Conservation (phyloP, 2,797 vertebrate genomes). For the Sebastes diploproa region DNA sequence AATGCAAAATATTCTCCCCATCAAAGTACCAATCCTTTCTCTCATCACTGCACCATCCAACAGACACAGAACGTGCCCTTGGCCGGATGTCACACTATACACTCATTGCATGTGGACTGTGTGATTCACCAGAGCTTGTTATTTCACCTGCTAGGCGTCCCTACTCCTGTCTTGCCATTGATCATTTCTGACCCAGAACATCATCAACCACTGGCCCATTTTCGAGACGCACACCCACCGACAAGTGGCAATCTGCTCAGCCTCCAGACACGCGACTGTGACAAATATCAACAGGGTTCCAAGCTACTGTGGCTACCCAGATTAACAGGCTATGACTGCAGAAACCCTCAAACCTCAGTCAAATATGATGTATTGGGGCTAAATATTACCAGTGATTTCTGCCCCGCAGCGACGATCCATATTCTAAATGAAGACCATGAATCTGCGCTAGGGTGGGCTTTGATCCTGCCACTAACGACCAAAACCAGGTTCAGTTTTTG, state of each 20-base stretch:
- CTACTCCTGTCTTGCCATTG: slow-evolving; percentile 16
- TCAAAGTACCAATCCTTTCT: slow-evolving; percentile 27
- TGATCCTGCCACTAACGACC: slow-evolving; percentile 44
- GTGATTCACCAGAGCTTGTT: slow-evolving; percentile 47
- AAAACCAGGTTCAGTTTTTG: slow-evolving; percentile 27
- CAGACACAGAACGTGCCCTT: background rate
- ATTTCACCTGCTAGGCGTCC: slow-evolving; percentile 54
- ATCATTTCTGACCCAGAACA: slow-evolving; percentile 37
- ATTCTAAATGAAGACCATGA: slow-evolving; percentile 47
- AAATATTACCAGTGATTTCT: slow-evolving; percentile 51
- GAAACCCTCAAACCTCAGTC: slow-evolving; percentile 53
- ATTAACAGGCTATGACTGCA: slow-evolving; percentile 59
- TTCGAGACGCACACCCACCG: slow-evolving; percentile 61
- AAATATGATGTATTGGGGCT: slow-evolving; percentile 57
- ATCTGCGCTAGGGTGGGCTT: slow-evolving; percentile 24
- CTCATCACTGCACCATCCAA: background rate
- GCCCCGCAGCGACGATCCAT: slow-evolving; percentile 24
- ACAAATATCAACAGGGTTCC: slow-evolving; percentile 59
- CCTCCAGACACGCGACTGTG: slow-evolving; percentile 70
- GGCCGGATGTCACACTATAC: background rate
- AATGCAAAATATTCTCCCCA: slow-evolving; percentile 52
- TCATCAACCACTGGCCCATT: slow-evolving; percentile 29
- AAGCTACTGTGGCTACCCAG: slow-evolving; percentile 68
- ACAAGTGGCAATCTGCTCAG: slow-evolving; percentile 54
- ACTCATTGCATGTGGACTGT: background rate